Conservation (phyloP, 2,113 vertebrate genomes). For the Lampris incognitus region DNA sequence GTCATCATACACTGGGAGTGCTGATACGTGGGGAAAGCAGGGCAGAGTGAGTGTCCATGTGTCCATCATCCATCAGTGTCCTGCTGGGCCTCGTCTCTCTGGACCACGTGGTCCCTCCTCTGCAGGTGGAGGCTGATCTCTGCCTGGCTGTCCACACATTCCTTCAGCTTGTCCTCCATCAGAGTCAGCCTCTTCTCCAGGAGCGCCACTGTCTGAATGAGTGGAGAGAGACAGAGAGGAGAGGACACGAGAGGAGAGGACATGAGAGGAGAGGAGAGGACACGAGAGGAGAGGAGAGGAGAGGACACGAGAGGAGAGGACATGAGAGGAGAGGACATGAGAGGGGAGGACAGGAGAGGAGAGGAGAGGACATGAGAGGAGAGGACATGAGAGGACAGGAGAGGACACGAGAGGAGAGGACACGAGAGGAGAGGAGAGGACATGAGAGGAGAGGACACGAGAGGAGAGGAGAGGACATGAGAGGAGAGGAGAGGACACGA, state of each 20-base stretch:
- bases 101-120: slow-evolving; percentile 41
- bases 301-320: not conserved
- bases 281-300: not conserved
- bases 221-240: slow-evolving; percentile 10
- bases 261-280: not conserved
- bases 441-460: not conserved
- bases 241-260: not conserved
- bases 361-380: not conserved
- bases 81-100: not conserved
- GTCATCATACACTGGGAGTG: not conserved
- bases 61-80: not conserved
- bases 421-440: not conserved
- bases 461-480: not conserved
- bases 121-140: slow-evolving; percentile 83
- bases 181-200: slow-evolving; percentile 92
- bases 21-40: not conserved
- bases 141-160: slow-evolving; percentile 92
- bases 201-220: slow-evolving; percentile 79
- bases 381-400: not conserved
- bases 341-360: not conserved
- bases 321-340: slow-evolving; percentile 24
- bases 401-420: not conserved
- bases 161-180: slow-evolving; percentile 95
- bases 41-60: too few relatives aligned
- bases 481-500: not conserved